Evolutionary conservation across 2,888 invertebrate genomes (phyloP).

Genomic region (Aelia acuminata): DNA sequence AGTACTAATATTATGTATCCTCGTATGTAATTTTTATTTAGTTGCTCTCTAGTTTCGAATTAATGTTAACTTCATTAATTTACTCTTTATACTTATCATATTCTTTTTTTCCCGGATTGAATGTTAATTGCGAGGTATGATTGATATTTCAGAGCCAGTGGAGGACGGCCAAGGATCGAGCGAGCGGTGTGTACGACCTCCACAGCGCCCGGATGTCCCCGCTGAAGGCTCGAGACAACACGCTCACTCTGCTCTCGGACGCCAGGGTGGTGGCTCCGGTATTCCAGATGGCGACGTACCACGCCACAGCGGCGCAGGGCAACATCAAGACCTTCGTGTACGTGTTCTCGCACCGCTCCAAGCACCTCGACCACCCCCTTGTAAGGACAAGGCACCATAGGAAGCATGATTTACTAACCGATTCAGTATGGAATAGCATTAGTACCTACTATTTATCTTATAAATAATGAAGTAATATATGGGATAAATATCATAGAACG

Average conservation of each 20-base stretch:
- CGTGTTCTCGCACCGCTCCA: constrained; percentile 88
- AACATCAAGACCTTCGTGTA: constrained; percentile 80
- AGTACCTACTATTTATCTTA: neutral
- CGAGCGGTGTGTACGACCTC: constrained; percentile 62
- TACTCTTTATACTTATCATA: no score
- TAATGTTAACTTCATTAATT: no score
- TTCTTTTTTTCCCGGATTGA: no score
- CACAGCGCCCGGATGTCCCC: constrained; percentile 73
- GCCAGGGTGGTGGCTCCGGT: constrained; percentile 88
- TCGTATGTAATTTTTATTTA: no score
- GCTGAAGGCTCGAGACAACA: constrained; percentile 75
- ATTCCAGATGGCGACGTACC: constrained; percentile 82
- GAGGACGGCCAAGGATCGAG: constrained; percentile 66
- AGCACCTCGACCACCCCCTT: constrained; percentile 82
- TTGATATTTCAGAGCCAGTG: constrained; percentile 59
- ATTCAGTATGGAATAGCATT: constrained; percentile 17
- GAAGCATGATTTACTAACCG: constrained; percentile 39
- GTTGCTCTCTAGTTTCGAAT: no score
- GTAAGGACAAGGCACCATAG: constrained; percentile 71
- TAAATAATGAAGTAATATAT: no score
- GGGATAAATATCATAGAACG: no score
- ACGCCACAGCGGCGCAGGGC: constrained; percentile 69
- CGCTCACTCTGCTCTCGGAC: constrained; percentile 91
- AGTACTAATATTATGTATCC: no score
- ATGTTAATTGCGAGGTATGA: no score